Percentiles rank a stretch among this genome's conserved stretches.
phyloP scores from a whole-genome alignment of 2,797 vertebrate species.

The Botia almorhae region DNA sequence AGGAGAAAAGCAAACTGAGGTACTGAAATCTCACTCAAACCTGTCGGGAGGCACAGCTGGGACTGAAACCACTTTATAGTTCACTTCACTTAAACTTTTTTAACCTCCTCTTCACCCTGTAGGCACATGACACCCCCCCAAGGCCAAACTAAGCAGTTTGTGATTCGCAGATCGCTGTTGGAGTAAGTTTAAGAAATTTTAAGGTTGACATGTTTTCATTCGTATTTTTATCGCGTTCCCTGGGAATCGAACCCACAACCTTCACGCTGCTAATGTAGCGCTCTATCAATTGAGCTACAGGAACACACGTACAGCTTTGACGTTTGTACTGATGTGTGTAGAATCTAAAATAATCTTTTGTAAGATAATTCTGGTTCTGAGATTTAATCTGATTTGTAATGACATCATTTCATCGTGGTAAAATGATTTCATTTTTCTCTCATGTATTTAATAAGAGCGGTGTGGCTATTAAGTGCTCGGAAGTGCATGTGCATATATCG shows the following conservation, averaged over 20 bases:
- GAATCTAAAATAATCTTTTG: neutral
- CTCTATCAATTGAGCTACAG: too few species aligned
- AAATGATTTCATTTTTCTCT: too few species aligned
- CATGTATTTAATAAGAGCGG: too few species aligned
- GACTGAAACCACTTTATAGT: neutral
- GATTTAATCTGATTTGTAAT: neutral
- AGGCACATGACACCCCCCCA: constrained; percentile 79
- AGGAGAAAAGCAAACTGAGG: constrained; percentile 83
- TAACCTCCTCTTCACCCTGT: neutral
- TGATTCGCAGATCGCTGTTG: constrained; percentile 87
- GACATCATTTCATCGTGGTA: too few species aligned
- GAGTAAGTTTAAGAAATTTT: too few species aligned
- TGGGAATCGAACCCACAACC: too few species aligned
- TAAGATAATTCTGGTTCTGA: neutral
- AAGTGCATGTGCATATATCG: neutral
- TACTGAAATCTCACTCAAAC: constrained; percentile 61
- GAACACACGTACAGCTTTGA: too few species aligned
- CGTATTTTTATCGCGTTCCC: too few species aligned
- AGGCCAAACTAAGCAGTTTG: constrained; percentile 89
- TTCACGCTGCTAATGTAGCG: too few species aligned
- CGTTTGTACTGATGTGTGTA: neutral
- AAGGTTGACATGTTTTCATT: too few species aligned
- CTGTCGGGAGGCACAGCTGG: neutral
- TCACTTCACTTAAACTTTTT: neutral
- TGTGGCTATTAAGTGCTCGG: too few species aligned